A percentile compares a stretch with the other conserved stretches of the same genome.
Conservation (phyloP, 1,140 invertebrate species). For the Oedothorax gibbosus region DNA sequence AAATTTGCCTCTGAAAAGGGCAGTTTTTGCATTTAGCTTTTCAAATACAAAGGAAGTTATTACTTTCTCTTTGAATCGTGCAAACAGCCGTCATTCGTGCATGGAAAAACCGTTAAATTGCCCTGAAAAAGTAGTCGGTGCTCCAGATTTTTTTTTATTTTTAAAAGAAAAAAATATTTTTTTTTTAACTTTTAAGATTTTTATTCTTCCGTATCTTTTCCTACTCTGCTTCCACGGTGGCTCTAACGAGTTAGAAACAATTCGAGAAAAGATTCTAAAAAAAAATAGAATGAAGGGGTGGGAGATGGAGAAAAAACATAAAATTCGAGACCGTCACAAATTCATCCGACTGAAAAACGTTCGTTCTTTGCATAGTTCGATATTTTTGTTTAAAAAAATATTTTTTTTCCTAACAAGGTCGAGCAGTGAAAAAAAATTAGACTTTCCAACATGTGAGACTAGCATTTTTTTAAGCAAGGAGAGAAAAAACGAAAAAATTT, state of each 20-base stretch:
- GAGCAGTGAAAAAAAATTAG: background rate
- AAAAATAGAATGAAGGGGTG: background rate
- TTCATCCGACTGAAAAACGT: constrained; percentile 32
- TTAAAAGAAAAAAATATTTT: background rate
- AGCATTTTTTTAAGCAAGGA: constrained; percentile 4
- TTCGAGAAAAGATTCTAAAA: constrained; percentile 31
- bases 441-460: constrained; percentile 11
- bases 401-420: no score
- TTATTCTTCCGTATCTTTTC: background rate
- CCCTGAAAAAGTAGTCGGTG: constrained; percentile 47
- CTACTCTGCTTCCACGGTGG: constrained; percentile 11
- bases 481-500: constrained; percentile 6
- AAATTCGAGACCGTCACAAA: constrained; percentile 35
- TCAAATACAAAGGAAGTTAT: constrained; percentile 6
- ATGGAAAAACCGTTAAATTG: constrained; percentile 57
- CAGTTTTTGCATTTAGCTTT: no score
- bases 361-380: constrained; percentile 40
- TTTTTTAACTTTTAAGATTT: constrained; percentile 5
- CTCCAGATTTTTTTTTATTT: constrained; percentile 29
- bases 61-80: constrained; percentile 32
- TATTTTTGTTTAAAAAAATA: constrained; percentile 1
- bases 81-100: constrained; percentile 50
- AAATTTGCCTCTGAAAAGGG: no score
- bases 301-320: constrained; percentile 8
- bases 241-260: constrained; percentile 60